Base-by-base conservation (phyloP, 2,888 invertebrate genomes). In the Plebejus anna region DNA sequence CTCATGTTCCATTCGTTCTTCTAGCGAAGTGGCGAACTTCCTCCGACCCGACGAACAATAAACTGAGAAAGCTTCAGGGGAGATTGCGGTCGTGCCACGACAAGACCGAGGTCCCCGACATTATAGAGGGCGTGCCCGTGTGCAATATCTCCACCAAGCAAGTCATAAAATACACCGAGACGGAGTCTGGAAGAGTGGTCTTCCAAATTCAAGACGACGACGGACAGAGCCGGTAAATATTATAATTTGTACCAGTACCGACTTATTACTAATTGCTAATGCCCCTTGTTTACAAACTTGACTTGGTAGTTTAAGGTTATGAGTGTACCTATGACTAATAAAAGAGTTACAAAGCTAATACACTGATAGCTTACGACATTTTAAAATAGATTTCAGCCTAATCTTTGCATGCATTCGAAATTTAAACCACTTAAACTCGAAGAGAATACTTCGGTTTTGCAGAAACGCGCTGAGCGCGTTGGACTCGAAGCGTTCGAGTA, bases 71-170 rank as follows among this genome's bases (percentile, higher is more conserved):
- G 77, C 83, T 88, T 1, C 90, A 91, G 79, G 86, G 88, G 7
- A 86, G 94, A 57, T 82, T 91, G 16, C 87, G 92, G 5, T 87
- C 89, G 80, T 91, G 93, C 79, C 91, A 88, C 71, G 94, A 94
- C 80, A 94, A 94, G 81, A 92, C 85, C 47, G 94, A 94, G 80
- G 94, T 94, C 4, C 94, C 94, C 0, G 94, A 94, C 77, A 94
- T 94, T 2, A 94, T 94, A 32, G 94, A 94, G 78, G 94, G 93
- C 0, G 94, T 94, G 2, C 94, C 94, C 0, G 94, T 92, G 0
- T 94, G 94, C 77, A 89, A 88, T 6, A 91, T 91, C 75, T 87
- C 89, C 76, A 84, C 84, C 7, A 84, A 88, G 28, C 87, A 87
- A 76, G 82, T 83, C 47, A 90, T 89, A 81, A 85, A 86, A 75